phyloP scores from a whole-genome alignment of 2,113 vertebrate species.

The Elgaria multicarinata region DNA sequence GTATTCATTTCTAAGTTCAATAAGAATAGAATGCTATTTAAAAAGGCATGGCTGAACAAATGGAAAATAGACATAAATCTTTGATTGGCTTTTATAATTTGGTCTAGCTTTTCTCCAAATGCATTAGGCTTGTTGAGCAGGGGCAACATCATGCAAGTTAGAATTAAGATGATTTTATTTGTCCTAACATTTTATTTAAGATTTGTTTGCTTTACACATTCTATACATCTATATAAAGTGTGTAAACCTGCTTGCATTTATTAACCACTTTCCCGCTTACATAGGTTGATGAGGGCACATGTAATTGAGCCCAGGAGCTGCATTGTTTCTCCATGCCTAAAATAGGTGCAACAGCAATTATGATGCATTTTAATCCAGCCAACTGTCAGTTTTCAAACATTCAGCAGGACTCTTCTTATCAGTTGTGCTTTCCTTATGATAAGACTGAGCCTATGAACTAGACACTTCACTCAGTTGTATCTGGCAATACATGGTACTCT shows the following conservation, averaged over 20 bases:
- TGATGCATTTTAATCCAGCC: neutral
- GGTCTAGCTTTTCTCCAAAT: constrained; percentile 10
- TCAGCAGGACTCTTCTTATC: neutral
- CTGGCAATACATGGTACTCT: neutral
- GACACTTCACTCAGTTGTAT: neutral
- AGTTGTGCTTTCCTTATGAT: neutral
- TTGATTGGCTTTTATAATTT: neutral
- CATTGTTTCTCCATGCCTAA: neutral
- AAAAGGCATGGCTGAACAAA: constrained; percentile 7
- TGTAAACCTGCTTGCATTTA: too few relatives aligned
- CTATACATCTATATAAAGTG: neutral
- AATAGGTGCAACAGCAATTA: neutral
- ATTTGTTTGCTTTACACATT: neutral
- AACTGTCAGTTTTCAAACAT: neutral
- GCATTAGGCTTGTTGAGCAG: neutral
- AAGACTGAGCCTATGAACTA: neutral
- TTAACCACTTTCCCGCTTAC: neutral
- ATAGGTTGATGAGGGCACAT: neutral
- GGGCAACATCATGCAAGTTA: neutral
- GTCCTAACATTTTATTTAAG: neutral
- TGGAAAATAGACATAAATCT: neutral
- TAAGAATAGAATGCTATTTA: neutral
- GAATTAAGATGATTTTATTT: neutral
- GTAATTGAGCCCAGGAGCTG: neutral
- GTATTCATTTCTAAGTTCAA: neutral